Conservation (phyloP, 1,140 invertebrate genomes). For the Tribolium castaneum region DNA sequence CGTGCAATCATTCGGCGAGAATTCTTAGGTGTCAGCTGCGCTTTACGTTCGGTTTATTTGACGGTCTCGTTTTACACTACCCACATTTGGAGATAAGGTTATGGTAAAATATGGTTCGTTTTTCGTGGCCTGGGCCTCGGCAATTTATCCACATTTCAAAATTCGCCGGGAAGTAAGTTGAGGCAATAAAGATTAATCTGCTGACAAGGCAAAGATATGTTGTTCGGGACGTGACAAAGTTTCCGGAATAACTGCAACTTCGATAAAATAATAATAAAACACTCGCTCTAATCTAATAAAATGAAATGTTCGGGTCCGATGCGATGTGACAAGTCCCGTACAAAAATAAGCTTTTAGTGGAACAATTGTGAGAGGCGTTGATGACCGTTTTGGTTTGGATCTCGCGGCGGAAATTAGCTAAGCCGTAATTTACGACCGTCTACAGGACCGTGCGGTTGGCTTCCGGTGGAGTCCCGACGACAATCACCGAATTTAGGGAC, state of each 20-base stretch:
- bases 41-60: conserved; percentile 1
- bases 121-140: background rate
- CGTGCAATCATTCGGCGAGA: background rate
- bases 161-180: conserved; percentile 15
- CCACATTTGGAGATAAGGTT: background rate
- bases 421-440: conserved; percentile 39
- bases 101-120: conserved; percentile 2
- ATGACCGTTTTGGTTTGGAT: conserved; percentile 43
- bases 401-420: conserved; percentile 36
- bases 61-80: background rate
- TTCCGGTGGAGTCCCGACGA: conserved; percentile 6
- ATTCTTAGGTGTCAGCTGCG: conserved; percentile 19
- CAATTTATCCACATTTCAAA: conserved; percentile 33
- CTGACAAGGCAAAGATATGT: conserved; percentile 31
- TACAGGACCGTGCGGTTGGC: conserved; percentile 15
- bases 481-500: background rate
- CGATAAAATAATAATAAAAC: conserved; percentile 33
- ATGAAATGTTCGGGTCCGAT: background rate
- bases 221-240: conserved; percentile 21
- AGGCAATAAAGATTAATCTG: conserved; percentile 32
- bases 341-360: conserved; percentile 45
- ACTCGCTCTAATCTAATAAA: conserved; percentile 30
- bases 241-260: background rate
- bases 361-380: conserved; percentile 43
- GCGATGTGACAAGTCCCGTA: conserved; percentile 18